Evolutionary conservation across 2,888 invertebrate genomes (phyloP).

Genomic region (Hylaea fasciaria): DNA sequence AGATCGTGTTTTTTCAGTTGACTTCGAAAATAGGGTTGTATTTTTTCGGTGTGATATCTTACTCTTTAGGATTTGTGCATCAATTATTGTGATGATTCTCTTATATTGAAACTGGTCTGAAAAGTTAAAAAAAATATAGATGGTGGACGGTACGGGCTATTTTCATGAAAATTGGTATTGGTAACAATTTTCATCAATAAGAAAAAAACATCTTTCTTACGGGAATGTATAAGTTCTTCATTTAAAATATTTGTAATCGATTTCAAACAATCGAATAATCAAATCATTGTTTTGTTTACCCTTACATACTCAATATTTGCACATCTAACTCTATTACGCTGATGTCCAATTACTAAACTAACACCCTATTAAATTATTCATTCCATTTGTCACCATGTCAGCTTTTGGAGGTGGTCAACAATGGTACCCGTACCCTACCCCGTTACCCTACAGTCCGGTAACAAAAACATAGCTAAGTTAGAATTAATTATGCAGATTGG

Average conservation of each 20-base stretch:
- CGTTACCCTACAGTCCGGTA: slow-evolving; percentile 53
- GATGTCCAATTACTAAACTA: slow-evolving; percentile 56
- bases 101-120: no score
- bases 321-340: slow-evolving; percentile 43
- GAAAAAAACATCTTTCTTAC: no score
- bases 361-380: slow-evolving; percentile 70
- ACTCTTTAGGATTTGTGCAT: no score
- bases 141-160: no score
- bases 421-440: slow-evolving; percentile 56
- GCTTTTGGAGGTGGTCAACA: slow-evolving; percentile 61
- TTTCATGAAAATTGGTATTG: no score
- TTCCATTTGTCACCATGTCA: slow-evolving; percentile 68
- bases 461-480: slow-evolving; percentile 70
- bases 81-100: no score
- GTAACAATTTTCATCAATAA: no score
- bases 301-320: slow-evolving; percentile 14
- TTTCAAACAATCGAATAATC: no score
- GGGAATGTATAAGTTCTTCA: no score
- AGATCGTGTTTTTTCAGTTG: slow-evolving; percentile 28
- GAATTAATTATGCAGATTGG: slow-evolving; percentile 78
- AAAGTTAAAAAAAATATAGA: no score
- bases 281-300: no score
- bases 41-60: not conserved
- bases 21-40: not conserved
- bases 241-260: no score